Evolutionary conservation across 2,797 vertebrate genomes (phyloP).

Genomic region (Arvicola amphibius): DNA sequence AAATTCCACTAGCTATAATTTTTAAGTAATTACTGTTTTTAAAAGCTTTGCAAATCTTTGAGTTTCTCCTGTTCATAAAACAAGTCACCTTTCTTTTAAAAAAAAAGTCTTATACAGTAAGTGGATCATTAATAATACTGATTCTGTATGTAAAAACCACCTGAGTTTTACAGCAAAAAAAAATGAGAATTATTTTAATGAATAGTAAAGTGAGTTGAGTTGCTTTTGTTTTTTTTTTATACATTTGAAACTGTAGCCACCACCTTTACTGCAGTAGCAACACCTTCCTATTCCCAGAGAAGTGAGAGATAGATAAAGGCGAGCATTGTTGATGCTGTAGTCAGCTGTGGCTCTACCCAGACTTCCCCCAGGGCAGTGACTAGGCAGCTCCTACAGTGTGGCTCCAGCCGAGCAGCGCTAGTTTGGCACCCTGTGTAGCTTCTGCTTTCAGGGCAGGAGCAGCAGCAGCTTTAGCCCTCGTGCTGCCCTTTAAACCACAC

Average conservation of each 20-base stretch:
- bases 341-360: not conserved
- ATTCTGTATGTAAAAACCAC: constrained; percentile 9
- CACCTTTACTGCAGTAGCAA: not conserved
- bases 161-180: not conserved
- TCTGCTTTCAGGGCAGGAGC: not conserved
- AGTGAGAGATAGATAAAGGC: not conserved
- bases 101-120: not conserved
- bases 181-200: constrained; percentile 24
- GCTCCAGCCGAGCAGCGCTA: not conserved
- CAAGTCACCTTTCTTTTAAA: not conserved
- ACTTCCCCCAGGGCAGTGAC: not conserved
- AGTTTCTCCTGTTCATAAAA: constrained; percentile 51
- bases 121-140: not conserved
- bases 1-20: not conserved
- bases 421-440: fast-evolving
- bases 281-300: not conserved
- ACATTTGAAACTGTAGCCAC: constrained; percentile 4
- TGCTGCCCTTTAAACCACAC: not conserved
- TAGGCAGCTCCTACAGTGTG: not conserved
- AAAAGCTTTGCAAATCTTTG: not conserved
- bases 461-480: not conserved
- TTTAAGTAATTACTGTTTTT: not conserved
- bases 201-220: not conserved
- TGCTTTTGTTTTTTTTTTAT: not conserved
- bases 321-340: not conserved